A percentile compares a stretch with the other conserved stretches of the same genome.
Evolutionary conservation across 30 jellyfish, hydroid and myxozoan species (phyloP).

Genomic region (Mastigias papua): DNA sequence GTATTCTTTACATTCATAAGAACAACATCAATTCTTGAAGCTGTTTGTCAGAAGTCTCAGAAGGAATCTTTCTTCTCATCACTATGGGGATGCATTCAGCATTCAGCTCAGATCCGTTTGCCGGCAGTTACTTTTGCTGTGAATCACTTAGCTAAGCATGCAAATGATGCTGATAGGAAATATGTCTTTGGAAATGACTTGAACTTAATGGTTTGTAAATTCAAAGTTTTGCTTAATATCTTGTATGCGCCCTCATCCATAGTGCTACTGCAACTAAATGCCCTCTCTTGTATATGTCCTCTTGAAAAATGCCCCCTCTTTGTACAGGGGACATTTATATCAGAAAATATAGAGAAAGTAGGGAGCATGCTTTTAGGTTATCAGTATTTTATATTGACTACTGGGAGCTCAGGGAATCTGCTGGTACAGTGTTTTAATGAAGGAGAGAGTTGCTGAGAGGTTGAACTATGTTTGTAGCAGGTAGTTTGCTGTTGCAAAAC

Average conservation of each 20-base stretch:
- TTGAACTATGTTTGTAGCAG: too few relatives aligned
- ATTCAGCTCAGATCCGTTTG: constrained; percentile 86
- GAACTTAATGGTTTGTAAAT: constrained; percentile 73
- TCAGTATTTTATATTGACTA: too few relatives aligned
- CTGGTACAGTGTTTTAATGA: too few relatives aligned
- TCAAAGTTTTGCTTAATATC: not conserved
- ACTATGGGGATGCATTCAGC: constrained; percentile 87
- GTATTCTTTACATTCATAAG: constrained; percentile 41
- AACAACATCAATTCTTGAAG: constrained; percentile 70
- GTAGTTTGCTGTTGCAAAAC: too few relatives aligned
- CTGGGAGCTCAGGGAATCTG: too few relatives aligned
- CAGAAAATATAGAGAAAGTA: too few relatives aligned
- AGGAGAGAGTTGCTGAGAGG: too few relatives aligned
- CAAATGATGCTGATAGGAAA: constrained; percentile 18
- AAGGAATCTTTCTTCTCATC: constrained; percentile 86
- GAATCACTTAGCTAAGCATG: constrained; percentile 54
- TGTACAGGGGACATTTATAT: too few relatives aligned
- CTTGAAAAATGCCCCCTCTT: too few relatives aligned
- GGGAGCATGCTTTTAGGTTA: too few relatives aligned
- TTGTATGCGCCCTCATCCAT: not conserved
- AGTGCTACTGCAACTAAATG: not conserved
- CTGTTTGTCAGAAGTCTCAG: constrained; percentile 60
- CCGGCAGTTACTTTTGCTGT: constrained; percentile 84
- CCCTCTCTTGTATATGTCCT: too few relatives aligned
- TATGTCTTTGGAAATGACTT: constrained; percentile 78